These are phyloP conservation scores for Syngnathus scovelli DNA, from an alignment of 2,113 vertebrate genomes.

Conservation along the genomic window DNA sequence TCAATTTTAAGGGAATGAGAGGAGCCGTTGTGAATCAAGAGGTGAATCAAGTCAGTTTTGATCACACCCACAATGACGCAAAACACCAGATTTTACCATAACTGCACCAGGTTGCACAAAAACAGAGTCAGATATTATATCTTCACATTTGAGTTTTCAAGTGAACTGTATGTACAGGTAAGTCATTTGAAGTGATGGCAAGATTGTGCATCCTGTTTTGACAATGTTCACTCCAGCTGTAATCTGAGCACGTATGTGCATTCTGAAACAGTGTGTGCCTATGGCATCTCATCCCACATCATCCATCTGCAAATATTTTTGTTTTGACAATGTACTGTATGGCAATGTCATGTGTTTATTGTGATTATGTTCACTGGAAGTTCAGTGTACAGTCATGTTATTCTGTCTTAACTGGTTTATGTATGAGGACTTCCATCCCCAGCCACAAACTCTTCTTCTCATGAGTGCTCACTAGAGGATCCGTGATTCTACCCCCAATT, in stretches of 20 bases:
- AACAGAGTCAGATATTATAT: too few relatives aligned
- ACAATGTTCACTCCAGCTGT: slow-evolving; percentile 3
- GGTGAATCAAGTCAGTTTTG: too few relatives aligned
- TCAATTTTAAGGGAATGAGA: too few relatives aligned
- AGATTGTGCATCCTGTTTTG: slow-evolving; percentile 23
- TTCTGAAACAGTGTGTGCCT: background rate
- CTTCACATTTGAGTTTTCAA: too few relatives aligned
- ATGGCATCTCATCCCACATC: background rate
- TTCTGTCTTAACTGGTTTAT: slow-evolving; percentile 15
- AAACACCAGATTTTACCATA: too few relatives aligned
- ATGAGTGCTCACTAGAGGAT: background rate
- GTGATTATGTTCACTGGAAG: slow-evolving; percentile 2
- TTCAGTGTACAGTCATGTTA: slow-evolving; percentile 25
- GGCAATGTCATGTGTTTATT: slow-evolving; percentile 7
- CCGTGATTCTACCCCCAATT: background rate
- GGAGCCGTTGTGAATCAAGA: too few relatives aligned
- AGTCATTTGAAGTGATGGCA: background rate
- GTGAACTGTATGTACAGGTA: background rate
- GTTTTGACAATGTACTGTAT: slow-evolving; percentile 1
- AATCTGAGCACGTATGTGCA: background rate
- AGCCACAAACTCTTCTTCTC: background rate
- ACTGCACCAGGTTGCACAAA: too few relatives aligned
- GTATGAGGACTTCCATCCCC: background rate
- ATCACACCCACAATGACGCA: too few relatives aligned
- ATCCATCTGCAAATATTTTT: slow-evolving; percentile 7